Evolutionary conservation across 2,797 vertebrate genomes (phyloP).

Genomic region (Echeneis naucrates): DNA sequence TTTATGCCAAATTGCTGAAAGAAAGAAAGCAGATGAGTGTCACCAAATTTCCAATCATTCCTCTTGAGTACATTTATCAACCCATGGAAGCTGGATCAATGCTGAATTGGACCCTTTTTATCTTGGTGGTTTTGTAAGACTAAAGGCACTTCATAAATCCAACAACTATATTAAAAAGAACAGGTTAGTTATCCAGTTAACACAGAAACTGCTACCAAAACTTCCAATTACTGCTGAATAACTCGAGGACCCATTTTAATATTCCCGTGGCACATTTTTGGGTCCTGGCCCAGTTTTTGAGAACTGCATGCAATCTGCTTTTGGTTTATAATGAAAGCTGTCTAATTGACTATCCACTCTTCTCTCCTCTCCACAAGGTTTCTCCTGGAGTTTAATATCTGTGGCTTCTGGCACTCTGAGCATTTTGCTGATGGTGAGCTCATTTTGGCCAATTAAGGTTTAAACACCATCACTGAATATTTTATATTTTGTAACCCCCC

Average conservation of each 20-base stretch:
- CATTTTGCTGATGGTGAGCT: conserved; percentile 83
- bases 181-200: conserved; percentile 32
- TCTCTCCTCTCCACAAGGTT: conserved; percentile 73
- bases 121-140: neutral
- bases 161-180: conserved; percentile 29
- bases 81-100: no score
- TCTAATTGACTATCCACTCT: conserved; percentile 58
- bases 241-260: conserved; percentile 61
- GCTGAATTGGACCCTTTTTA: neutral
- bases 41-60: neutral
- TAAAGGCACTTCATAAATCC: conserved; percentile 1
- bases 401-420: conserved; percentile 81
- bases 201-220: conserved; percentile 23
- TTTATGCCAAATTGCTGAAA: neutral
- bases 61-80: neutral
- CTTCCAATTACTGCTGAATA: conserved; percentile 54
- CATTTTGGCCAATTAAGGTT: neutral
- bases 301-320: conserved; percentile 60
- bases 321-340: conserved; percentile 45
- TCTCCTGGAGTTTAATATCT: conserved; percentile 85
- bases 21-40: neutral
- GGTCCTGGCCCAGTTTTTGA: conserved; percentile 63
- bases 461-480: neutral
- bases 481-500: conserved; percentile 1
- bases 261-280: conserved; percentile 65